Evolutionary conservation across 2,888 invertebrate species (phyloP).

Genomic region (Conus canariensis): DNA sequence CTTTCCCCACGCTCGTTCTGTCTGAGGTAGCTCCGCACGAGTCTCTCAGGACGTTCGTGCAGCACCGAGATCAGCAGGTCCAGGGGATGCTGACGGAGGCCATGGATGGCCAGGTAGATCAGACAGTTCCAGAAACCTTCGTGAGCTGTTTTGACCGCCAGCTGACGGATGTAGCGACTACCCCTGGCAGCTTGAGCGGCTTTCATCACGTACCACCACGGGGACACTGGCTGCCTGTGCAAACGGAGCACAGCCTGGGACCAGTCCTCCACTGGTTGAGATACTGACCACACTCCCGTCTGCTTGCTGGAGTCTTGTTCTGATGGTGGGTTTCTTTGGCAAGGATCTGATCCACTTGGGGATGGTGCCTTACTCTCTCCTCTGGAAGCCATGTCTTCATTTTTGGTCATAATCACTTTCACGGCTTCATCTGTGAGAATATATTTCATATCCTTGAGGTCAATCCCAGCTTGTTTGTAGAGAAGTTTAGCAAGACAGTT

Average conservation of each 20-base stretch:
- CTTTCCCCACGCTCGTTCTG: background rate
- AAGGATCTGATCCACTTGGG: background rate
- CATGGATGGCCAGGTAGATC: background rate
- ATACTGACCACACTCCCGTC: background rate
- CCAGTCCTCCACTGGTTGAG: background rate
- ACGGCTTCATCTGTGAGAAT: background rate
- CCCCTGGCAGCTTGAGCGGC: background rate
- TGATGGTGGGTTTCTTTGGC: background rate
- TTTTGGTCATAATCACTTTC: background rate
- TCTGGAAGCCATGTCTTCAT: background rate
- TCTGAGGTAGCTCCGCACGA: background rate
- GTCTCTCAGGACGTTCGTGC: background rate
- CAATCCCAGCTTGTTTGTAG: background rate
- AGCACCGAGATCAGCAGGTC: background rate
- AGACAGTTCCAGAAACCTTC: background rate
- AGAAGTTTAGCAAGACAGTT: slow-evolving; percentile 9
- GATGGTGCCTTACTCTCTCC: background rate
- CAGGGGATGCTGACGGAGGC: slow-evolving; percentile 7
- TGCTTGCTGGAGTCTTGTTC: background rate
- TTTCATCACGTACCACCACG: background rate
- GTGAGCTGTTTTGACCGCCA: background rate
- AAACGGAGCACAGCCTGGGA: background rate
- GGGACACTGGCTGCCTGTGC: background rate
- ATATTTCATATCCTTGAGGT: background rate
- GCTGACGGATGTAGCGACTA: background rate